These are phyloP conservation scores for Nyctereutes procyonoides DNA, from an alignment of 2,113 vertebrate species.

Conservation along the genomic window DNA sequence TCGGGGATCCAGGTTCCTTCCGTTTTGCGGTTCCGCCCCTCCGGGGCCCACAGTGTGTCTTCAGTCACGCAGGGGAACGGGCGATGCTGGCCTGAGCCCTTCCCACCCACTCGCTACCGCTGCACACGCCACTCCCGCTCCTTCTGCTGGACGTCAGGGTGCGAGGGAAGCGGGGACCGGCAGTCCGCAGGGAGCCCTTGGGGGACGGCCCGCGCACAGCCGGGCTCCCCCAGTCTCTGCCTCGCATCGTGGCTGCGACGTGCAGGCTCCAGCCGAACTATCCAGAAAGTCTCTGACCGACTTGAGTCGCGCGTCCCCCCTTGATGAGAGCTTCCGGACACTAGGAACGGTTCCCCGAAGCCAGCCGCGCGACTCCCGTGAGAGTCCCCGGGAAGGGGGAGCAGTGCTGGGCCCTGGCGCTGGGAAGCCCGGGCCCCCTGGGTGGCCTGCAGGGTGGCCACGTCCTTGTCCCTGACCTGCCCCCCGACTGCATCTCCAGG, in stretches of 20 bases:
- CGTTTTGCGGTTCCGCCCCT: background rate
- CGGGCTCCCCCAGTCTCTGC: background rate
- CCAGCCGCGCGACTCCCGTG: background rate
- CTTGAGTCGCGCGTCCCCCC: background rate
- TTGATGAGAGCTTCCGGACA: background rate
- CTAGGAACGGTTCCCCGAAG: no score
- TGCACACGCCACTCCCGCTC: background rate
- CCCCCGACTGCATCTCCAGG: background rate
- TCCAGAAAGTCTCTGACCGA: background rate
- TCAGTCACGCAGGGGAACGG: background rate
- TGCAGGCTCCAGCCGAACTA: background rate
- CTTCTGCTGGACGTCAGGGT: background rate
- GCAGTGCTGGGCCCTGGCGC: background rate
- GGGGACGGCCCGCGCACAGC: no score
- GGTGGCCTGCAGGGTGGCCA: background rate
- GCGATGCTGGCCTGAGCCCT: background rate
- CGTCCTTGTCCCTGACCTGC: background rate
- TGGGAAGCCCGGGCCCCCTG: background rate
- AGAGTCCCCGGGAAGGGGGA: background rate
- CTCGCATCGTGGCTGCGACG: background rate
- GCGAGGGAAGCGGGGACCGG: background rate
- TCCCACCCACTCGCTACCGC: background rate
- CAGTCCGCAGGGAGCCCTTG: background rate
- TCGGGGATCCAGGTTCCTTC: background rate
- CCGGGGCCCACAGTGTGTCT: background rate